Conservation (phyloP, 2,888 invertebrate species). For the Chironomus riparius region DNA sequence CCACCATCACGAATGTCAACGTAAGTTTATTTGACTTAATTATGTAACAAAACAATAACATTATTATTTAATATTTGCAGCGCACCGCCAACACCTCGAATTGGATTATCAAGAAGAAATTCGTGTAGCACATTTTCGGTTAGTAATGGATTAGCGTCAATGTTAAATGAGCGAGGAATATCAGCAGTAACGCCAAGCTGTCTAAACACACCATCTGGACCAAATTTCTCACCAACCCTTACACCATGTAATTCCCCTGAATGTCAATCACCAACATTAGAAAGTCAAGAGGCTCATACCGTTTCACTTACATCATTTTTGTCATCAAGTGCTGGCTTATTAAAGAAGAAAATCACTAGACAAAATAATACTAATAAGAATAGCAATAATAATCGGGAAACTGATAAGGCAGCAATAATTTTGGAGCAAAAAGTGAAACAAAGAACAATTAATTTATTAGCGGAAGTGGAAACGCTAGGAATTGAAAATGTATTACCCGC, state of each 20-base stretch:
- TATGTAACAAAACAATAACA: not conserved
- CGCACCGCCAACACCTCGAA: conserved; percentile 43
- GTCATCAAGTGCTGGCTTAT: conserved; percentile 4
- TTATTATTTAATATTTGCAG: conserved; percentile 30
- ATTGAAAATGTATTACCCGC: conserved; percentile 47
- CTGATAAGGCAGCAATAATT: conserved; percentile 38
- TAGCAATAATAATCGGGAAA: conserved; percentile 30
- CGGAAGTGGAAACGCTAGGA: conserved; percentile 59
- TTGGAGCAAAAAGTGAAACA: conserved; percentile 40
- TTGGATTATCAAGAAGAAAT: conserved; percentile 59
- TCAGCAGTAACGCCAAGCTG: conserved; percentile 63
- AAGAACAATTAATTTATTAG: conserved; percentile 49
- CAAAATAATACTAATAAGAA: not conserved
- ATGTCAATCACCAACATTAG: conserved; percentile 38
- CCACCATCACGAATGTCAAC: conserved; percentile 54
- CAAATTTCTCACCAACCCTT: conserved; percentile 67
- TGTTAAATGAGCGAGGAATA: conserved; percentile 69
- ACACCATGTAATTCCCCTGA: conserved; percentile 80
- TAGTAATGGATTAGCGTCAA: conserved; percentile 57
- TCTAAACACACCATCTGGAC: conserved; percentile 53
- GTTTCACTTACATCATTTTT: conserved; percentile 22
- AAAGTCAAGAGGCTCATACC: conserved; percentile 30
- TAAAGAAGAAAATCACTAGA: conserved; percentile 6
- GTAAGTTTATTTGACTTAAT: not conserved
- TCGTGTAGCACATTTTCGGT: conserved; percentile 74